Evolutionary conservation across 2,797 vertebrate genomes (phyloP), one percentile per base, ranked within the genome.

Genomic region (Phyllotis vaccarum): DNA sequence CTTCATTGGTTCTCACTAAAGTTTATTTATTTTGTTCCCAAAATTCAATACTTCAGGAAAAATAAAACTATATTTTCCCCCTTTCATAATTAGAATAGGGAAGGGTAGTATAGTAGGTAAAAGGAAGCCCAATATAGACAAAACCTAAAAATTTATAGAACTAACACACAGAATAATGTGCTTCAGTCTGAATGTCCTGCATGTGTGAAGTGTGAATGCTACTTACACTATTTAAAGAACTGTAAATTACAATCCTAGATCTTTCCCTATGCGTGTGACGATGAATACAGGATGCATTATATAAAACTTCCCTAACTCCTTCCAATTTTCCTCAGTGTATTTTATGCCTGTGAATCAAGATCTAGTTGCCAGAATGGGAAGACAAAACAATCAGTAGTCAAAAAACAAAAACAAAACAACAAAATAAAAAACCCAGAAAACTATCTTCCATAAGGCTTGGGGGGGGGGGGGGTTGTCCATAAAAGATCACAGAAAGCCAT

Each of bases 271-370:
- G 12, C 56, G 80, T 40, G 34, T 85, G 56, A 89, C 29, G 75
- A 66, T 24, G 22, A 88, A 58, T 64, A 76, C 13, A 21, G 5
- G 86, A 70, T 75, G 0, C 62, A 86, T 90, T 17, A 54, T 22
- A 46, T 9, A 95, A 19, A 31, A 89, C 86, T 96, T 90, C 81
- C 37, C 86, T 29, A 86, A 92, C 24, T 86, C 27, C 64, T 79
- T 40, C 74, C 4, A 90, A 14, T n/a, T 90, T 96, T 89, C 40
- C 34, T 91, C 31, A 85, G 27, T 31, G 78, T 96, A 27, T 78
- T 90, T 95, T 86, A 94, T 13, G 93, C 89, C 40, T 88, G 40
- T 56, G 54, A 83, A 91, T 88, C 72, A 93, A 92, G 31, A 92
- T 37, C 12, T 82, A 22, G 12, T 46, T 89, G 17, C 37, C 58